Evolutionary conservation across 2,113 vertebrate genomes (phyloP), one percentile per base, ranked within the genome.

Genomic region (Centropus bengalensis): DNA sequence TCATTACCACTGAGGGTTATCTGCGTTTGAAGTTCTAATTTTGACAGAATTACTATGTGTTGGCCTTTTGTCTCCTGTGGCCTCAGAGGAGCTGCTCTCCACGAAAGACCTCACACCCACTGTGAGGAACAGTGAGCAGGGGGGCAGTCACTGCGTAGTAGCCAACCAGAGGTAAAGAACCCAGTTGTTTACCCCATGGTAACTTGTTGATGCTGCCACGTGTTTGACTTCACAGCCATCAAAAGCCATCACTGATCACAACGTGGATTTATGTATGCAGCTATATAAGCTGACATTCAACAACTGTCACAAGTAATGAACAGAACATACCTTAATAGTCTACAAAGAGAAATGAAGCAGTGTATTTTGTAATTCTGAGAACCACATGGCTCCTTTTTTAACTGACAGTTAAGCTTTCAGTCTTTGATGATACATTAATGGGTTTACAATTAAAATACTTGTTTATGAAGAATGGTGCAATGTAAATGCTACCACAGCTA

Each of bases 121-220:
- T 2, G 1, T 21, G 47, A 10, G 14, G 17, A 28, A 75, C 36
- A 75, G 28, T 0, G 3, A 83, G 47, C 32, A 60, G 0, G 1
- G 3, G 4, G 17, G 47, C 69, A 54, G 24, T 27, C 67, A 51
- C 20, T 58, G 66, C 47, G 33, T 10, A 47, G 22, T 1, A 68
- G 15, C 11, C 24, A 79, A 38, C 6, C 27, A 80, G 42, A 80
- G 10, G n/a, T 6, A 56, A 26, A 2, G 7, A n/a, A 12, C 62
- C 55, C 32, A 40, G 9, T 16, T 26, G 28, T 17, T 82, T 30
- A 90, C 5, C 9, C 19, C 16, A 36, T 2, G 8, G 22, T 56
- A 86, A 24, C 30, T 27, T 64, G 42, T 9, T 33, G 54, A 64
- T 52, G 58, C 17, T 82, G 79, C 26, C 49, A 74, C 14, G 42